phyloP scores from a whole-genome alignment of 2,888 invertebrate genomes.

The Salticus scenicus region DNA sequence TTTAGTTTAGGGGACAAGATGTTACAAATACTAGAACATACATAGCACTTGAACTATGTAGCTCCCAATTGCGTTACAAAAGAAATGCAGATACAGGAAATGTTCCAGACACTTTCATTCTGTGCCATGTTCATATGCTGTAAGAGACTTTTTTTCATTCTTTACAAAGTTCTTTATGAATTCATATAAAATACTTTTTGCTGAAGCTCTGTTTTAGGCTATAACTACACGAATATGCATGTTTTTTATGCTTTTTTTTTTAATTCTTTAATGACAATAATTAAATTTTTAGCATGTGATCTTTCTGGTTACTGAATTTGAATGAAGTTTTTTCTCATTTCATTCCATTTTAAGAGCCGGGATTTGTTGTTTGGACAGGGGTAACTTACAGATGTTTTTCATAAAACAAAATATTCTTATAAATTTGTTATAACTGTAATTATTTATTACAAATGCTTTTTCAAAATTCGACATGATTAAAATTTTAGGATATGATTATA shows the following conservation, averaged over 20 bases:
- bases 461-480: too few relatives aligned
- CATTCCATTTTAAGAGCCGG: too few relatives aligned
- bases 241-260: background rate
- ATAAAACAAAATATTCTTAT: too few relatives aligned
- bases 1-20: background rate
- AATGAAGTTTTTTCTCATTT: too few relatives aligned
- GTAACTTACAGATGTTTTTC: too few relatives aligned
- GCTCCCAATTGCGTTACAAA: background rate
- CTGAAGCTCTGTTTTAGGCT: slow-evolving; percentile 4
- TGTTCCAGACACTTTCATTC: background rate
- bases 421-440: too few relatives aligned
- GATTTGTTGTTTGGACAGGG: too few relatives aligned
- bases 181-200: slow-evolving; percentile 4
- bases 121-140: background rate
- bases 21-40: slow-evolving; percentile 6
- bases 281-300: background rate
- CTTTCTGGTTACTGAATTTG: background rate
- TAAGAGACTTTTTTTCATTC: background rate
- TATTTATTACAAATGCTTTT: too few relatives aligned
- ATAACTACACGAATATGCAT: background rate
- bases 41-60: background rate
- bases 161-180: slow-evolving; percentile 9
- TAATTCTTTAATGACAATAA: background rate
- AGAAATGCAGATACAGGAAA: slow-evolving; percentile 3
- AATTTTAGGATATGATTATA: too few relatives aligned